phyloP scores from a whole-genome alignment of 2,797 vertebrate genomes.

The Petrocephalus schoutedeni region DNA sequence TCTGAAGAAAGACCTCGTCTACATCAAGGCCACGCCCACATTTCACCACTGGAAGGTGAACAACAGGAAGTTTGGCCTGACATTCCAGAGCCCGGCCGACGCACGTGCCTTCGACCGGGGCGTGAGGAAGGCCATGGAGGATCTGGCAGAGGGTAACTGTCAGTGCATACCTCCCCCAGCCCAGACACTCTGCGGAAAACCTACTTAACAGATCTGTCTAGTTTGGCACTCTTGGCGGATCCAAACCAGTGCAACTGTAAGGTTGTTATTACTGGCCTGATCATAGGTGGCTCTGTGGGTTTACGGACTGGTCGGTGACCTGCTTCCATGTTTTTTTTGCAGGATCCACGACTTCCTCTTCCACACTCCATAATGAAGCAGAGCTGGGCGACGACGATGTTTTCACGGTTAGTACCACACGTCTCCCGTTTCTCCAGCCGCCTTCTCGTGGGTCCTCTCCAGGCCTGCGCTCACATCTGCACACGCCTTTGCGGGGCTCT shows the following conservation, averaged over 20 bases:
- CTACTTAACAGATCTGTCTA: not conserved
- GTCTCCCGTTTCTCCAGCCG: not conserved
- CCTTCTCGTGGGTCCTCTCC: not conserved
- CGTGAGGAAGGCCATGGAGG: conserved; percentile 93
- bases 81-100: conserved; percentile 94
- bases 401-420: conserved; percentile 81
- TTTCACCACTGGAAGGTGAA: conserved; percentile 99
- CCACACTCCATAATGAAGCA: conserved; percentile 92
- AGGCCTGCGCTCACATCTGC: not conserved
- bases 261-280: not conserved
- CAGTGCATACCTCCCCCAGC: not conserved
- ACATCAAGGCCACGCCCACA: conserved; percentile 93
- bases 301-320: conserved; percentile 23
- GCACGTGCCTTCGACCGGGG: conserved; percentile 95
- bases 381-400: conserved; percentile 97
- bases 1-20: conserved; percentile 91
- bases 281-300: too few species aligned
- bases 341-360: conserved; percentile 98
- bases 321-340: conserved; percentile 28
- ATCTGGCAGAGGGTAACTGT: conserved; percentile 86
- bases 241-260: not conserved
- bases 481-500: not conserved
- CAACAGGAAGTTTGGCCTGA: conserved; percentile 88
- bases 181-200: not conserved
- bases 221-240: not conserved